phyloP scores from a whole-genome alignment of 1,140 invertebrate genomes.

The Penaeus vannamei region DNA sequence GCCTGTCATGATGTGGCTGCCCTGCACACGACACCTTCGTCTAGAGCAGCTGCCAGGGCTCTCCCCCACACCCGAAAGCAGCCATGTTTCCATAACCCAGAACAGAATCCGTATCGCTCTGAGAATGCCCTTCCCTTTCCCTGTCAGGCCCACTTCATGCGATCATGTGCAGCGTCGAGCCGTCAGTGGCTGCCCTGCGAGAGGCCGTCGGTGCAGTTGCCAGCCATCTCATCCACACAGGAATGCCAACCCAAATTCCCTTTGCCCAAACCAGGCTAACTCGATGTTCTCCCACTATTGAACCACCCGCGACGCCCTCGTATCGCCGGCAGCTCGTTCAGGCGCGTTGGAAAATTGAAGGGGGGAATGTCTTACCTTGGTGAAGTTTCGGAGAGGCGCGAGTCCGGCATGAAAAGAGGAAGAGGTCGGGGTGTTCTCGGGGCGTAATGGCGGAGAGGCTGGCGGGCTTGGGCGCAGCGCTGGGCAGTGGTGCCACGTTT shows the following conservation, averaged over 20 bases:
- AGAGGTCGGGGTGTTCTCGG: neutral
- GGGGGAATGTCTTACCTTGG: conserved; percentile 31
- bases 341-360: no score
- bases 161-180: neutral
- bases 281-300: no score
- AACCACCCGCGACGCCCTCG: no score
- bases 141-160: neutral
- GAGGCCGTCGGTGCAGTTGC: conserved; percentile 47
- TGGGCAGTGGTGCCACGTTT: conserved; percentile 29
- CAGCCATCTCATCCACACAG: conserved; percentile 47
- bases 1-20: no score
- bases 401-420: conserved; percentile 1
- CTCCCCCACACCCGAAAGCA: no score
- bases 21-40: no score
- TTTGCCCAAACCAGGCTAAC: neutral
- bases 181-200: conserved; percentile 41
- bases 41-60: no score
- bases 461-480: conserved; percentile 35
- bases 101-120: no score
- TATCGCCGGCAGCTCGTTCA: no score
- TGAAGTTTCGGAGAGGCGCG: no score
- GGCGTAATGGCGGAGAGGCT: conserved; percentile 40
- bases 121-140: no score
- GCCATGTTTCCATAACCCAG: no score
- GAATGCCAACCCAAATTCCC: conserved; percentile 57